These are phyloP conservation scores for Alauda arvensis DNA, from an alignment of 2,797 vertebrate genomes.

Conservation along the genomic window DNA sequence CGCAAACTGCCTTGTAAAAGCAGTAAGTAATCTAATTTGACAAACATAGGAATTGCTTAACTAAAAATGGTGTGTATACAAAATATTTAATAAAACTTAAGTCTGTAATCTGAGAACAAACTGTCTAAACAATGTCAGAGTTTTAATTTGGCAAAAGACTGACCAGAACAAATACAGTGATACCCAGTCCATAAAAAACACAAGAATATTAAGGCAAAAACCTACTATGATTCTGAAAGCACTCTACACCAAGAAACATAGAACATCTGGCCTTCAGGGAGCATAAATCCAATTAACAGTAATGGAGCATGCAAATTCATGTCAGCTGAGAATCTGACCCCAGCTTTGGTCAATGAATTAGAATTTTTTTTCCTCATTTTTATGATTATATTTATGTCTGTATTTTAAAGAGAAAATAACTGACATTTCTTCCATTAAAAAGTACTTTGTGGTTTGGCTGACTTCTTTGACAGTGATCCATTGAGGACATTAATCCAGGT, in stretches of 20 bases:
- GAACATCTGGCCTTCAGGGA: neutral
- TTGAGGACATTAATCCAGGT: neutral
- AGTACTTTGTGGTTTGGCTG: neutral
- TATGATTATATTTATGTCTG: neutral
- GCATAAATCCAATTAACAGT: neutral
- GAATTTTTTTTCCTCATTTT: neutral
- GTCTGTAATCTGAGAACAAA: neutral
- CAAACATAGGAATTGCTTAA: neutral
- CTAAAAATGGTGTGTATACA: neutral
- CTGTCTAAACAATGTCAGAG: neutral
- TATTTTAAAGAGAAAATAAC: neutral
- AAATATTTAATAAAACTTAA: neutral
- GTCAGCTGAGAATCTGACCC: neutral
- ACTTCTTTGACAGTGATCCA: neutral
- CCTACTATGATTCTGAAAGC: neutral
- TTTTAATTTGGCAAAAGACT: neutral
- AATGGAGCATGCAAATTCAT: neutral
- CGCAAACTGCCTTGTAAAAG: no score
- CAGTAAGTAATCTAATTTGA: neutral
- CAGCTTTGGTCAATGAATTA: neutral
- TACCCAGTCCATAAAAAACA: neutral
- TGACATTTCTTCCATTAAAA: conserved; percentile 12
- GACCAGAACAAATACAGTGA: neutral
- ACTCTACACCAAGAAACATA: neutral
- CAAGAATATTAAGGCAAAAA: neutral